Conservation (phyloP, 2,797 vertebrate genomes). For the Lateolabrax maculatus region DNA sequence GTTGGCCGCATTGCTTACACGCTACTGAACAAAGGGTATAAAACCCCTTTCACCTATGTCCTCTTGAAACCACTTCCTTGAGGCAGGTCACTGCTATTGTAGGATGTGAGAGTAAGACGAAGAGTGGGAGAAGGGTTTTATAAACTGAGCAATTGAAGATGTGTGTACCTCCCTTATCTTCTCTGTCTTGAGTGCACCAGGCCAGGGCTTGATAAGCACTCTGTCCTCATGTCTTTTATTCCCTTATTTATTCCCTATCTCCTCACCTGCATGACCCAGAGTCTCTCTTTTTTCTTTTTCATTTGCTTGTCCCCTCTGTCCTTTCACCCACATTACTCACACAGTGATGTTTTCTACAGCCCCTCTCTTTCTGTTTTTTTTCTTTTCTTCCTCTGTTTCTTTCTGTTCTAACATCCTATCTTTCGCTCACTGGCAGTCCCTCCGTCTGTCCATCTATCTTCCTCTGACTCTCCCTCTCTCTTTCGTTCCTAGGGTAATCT, state of each 20-base stretch:
- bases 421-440: conserved; percentile 11
- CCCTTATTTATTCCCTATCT: conserved; percentile 59
- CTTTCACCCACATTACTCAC: conserved; percentile 29
- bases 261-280: conserved; percentile 63
- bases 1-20: neutral
- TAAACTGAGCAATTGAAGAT: conserved; percentile 71
- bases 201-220: conserved; percentile 67
- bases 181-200: conserved; percentile 62
- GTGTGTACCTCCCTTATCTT: conserved; percentile 64
- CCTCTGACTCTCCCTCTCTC: conserved; percentile 33
- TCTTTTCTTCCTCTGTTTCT: conserved; percentile 7
- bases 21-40: conserved; percentile 9
- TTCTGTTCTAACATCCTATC: conserved; percentile 5
- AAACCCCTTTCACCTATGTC: conserved; percentile 15
- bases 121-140: conserved; percentile 47
- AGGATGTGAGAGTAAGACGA: conserved; percentile 39
- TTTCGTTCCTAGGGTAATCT: conserved; percentile 72
- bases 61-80: conserved; percentile 47
- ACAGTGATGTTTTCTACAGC: conserved; percentile 17
- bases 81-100: conserved; percentile 44
- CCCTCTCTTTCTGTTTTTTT: conserved; percentile 11
- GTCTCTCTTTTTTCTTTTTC: conserved; percentile 20
- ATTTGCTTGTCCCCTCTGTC: conserved; percentile 35
- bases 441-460: conserved; percentile 16
- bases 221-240: conserved; percentile 71